phyloP scores from a whole-genome alignment of 1,140 invertebrate species.

The Doryteuthis pealeii region DNA sequence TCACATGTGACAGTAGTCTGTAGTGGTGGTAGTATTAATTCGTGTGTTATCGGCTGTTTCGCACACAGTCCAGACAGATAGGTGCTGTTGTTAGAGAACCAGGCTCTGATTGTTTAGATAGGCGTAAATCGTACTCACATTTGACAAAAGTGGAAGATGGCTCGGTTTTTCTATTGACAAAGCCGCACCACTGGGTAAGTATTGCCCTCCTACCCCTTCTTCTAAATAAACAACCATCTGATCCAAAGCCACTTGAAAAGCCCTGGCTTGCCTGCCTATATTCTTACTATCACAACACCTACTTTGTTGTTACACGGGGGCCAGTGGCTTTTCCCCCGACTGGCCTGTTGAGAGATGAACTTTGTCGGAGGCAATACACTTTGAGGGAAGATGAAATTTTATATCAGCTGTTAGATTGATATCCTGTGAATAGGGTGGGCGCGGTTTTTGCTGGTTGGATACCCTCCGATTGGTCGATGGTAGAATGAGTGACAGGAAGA shows the following conservation, averaged over 20 bases:
- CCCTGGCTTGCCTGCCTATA: constrained; percentile 12
- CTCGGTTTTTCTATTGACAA: too few species aligned
- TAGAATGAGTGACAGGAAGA: not conserved
- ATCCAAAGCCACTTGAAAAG: constrained; percentile 1
- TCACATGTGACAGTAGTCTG: too few species aligned
- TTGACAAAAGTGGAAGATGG: too few species aligned
- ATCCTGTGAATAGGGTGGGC: constrained; percentile 2
- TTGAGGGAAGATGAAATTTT: not conserved
- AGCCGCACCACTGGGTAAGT: too few species aligned
- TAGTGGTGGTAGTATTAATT: too few species aligned
- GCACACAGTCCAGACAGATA: too few species aligned
- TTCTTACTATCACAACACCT: constrained; percentile 20
- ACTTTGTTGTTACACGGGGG: constrained; percentile 19
- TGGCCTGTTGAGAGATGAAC: constrained; percentile 1
- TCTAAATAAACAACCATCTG: constrained; percentile 8
- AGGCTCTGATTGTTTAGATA: too few species aligned
- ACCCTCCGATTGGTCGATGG: not conserved
- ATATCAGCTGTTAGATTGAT: constrained; percentile 11
- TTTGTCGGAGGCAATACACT: constrained; percentile 8
- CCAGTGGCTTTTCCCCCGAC: not conserved
- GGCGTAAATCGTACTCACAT: too few species aligned
- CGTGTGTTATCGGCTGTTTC: too few species aligned
- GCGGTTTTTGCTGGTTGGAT: not conserved
- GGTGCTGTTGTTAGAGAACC: too few species aligned
- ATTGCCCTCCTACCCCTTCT: too few species aligned